A percentile compares a stretch with the other conserved stretches of the same genome.
Evolutionary conservation across 2,113 vertebrate species (phyloP).

Genomic region (Octodon degus): DNA sequence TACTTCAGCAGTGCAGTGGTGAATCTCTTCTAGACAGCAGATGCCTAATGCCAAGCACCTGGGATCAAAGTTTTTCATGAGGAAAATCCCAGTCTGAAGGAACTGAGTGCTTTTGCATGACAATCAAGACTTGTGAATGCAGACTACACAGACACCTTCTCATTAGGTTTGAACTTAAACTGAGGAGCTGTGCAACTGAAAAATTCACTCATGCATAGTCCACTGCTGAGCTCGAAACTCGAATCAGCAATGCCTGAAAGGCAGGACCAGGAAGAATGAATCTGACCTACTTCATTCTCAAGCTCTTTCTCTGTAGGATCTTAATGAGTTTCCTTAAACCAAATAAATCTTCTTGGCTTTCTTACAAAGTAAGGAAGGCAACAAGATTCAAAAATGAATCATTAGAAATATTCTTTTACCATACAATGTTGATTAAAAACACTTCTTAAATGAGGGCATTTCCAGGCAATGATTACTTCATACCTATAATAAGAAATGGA

Average conservation of each 20-base stretch:
- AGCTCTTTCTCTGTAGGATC: constrained; percentile 29
- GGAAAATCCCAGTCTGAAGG: not conserved
- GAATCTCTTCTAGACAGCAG: not conserved
- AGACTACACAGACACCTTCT: not conserved
- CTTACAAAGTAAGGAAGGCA: constrained; percentile 49
- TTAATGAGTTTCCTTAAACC: constrained; percentile 67
- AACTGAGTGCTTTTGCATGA: not conserved
- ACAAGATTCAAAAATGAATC: constrained; percentile 44
- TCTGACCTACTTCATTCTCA: constrained; percentile 62
- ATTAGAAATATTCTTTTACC: constrained; percentile 46
- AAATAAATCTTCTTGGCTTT: constrained; percentile 43
- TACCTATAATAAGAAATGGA: not conserved
- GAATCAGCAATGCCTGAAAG: constrained; percentile 27
- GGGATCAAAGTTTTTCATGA: not conserved
- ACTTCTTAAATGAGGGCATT: constrained; percentile 14
- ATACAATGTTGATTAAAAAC: constrained; percentile 49
- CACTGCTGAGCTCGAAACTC: not conserved
- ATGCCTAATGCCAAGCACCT: not conserved
- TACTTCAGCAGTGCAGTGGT: not conserved
- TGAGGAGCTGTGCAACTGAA: not conserved
- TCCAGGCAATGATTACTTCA: not conserved
- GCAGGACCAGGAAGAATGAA: not conserved
- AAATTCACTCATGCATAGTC: not conserved
- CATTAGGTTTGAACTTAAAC: not conserved
- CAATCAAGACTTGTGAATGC: not conserved